These are phyloP conservation scores for Graptemys geographica DNA, from an alignment of 2,797 vertebrate genomes.

Conservation along the genomic window DNA sequence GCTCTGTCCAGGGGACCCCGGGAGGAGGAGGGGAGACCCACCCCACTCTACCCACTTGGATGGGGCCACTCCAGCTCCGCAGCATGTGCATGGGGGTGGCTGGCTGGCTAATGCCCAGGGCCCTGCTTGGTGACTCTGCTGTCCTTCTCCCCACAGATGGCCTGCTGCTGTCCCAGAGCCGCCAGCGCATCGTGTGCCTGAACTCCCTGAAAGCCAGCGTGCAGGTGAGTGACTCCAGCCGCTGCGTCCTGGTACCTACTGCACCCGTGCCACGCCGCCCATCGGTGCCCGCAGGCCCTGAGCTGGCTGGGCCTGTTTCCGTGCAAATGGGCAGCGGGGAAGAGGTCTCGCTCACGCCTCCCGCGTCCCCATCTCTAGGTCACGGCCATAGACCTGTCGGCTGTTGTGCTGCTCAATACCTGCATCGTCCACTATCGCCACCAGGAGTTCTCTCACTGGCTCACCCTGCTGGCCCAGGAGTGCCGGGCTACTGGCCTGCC, in stretches of 20 bases:
- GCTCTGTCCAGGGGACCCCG: neutral
- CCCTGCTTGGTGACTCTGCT: neutral
- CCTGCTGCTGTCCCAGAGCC: conserved; percentile 95
- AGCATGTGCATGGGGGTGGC: neutral
- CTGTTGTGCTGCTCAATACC: conserved; percentile 90
- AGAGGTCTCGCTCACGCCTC: neutral
- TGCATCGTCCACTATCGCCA: conserved; percentile 99
- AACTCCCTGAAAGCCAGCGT: conserved; percentile 89
- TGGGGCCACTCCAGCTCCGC: neutral
- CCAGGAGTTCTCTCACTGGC: conserved; percentile 97
- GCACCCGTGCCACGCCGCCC: too few relatives aligned
- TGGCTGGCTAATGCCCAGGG: neutral
- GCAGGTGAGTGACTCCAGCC: conserved; percentile 81
- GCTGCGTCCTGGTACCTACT: neutral
- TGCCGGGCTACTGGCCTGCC: conserved; percentile 79
- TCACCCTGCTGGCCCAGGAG: conserved; percentile 90
- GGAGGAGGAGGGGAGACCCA: too few relatives aligned
- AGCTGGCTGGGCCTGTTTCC: neutral
- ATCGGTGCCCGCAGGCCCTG: neutral
- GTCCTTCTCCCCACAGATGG: conserved; percentile 85
- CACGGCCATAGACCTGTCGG: conserved; percentile 90
- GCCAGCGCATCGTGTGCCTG: conserved; percentile 96
- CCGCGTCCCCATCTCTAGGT: conserved; percentile 81
- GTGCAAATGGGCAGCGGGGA: neutral
- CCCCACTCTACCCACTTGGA: too few relatives aligned